phyloP scores from a whole-genome alignment of 2,797 vertebrate genomes.

The Podarcis lilfordi region DNA sequence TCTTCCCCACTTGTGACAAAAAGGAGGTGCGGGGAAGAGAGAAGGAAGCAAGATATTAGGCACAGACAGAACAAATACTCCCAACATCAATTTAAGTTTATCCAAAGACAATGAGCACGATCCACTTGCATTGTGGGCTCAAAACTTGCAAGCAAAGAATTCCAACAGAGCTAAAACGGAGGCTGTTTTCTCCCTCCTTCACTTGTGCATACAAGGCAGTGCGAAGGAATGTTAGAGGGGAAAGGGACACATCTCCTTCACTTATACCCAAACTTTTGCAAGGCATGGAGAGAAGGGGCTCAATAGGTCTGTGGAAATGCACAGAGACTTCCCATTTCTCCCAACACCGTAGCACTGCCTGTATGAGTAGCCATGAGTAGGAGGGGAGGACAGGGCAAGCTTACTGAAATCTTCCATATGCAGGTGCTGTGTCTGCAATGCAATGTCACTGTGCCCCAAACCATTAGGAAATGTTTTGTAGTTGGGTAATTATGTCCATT shows the following conservation, averaged over 20 bases:
- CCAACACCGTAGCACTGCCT: background rate
- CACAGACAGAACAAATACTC: conserved; percentile 35
- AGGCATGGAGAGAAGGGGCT: background rate
- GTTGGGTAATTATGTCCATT: background rate
- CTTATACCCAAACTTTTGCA: background rate
- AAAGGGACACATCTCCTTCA: background rate
- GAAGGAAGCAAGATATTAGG: conserved; percentile 32
- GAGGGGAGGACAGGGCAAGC: background rate
- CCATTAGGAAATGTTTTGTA: conserved; percentile 21
- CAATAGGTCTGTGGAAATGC: too few species aligned
- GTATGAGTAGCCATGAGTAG: background rate
- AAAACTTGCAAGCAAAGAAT: background rate
- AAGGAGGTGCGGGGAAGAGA: conserved; percentile 38
- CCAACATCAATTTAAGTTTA: conserved; percentile 13
- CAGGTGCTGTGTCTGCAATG: background rate
- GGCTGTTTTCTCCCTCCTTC: background rate
- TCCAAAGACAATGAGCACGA: background rate
- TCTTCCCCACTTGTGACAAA: conserved; percentile 40
- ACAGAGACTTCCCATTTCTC: background rate
- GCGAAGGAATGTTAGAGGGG: background rate
- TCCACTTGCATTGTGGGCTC: background rate
- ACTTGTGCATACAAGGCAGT: background rate
- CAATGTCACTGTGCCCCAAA: background rate
- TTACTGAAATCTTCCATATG: background rate
- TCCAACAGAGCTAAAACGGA: background rate